Base-by-base conservation (phyloP, 1,140 invertebrate genomes). In the Phortica variegata region DNA sequence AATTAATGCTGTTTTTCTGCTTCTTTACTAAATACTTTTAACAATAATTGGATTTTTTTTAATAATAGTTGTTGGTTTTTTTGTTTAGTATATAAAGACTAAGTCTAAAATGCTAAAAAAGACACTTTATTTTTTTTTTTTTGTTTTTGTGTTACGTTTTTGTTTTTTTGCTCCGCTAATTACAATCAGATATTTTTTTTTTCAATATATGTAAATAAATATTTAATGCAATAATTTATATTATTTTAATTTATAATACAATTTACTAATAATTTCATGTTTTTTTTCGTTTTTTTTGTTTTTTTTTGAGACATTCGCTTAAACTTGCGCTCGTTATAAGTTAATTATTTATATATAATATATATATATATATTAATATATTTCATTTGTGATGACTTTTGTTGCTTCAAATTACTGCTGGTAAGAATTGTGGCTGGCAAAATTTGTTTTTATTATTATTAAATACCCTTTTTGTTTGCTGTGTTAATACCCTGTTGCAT, bases 61-160 rank as follows among this genome's bases (percentile, higher is more conserved):
- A 34, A 34, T 34, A 34, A 6, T 6, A n/a, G n/a, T 36, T 39
- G 32, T 52, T 50, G 53, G 61, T 26, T 52, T 59, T 48, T 49
- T 50, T 49, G 17, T 41, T 61, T 49, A 48, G 47, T 62, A 68
- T 53, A 54, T 58, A 49, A 46, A 43, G 41, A 32, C 29, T 48
- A 63, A 5, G 10, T 26, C 49, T 55, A 60, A 49, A 58, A 52
- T 61, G 49, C 53, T 65, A 61, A 61, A 58, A 69, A 68, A 68
- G 63, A 68, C 63, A 68, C 63, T 58, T 58, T 57, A 54, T 55
- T 37, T 26, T 26, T 10, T 32, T 57, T 47, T 51, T 47, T 47
- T 20, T 39, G 15, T 20, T 29, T 36, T 60, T 23, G 42, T 49
- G 41, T 47, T 42, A 56, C 51, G 42, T 34, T 34, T 34, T 51